phyloP scores from a whole-genome alignment of 2,888 invertebrate genomes.

The Drosophila mimetica region DNA sequence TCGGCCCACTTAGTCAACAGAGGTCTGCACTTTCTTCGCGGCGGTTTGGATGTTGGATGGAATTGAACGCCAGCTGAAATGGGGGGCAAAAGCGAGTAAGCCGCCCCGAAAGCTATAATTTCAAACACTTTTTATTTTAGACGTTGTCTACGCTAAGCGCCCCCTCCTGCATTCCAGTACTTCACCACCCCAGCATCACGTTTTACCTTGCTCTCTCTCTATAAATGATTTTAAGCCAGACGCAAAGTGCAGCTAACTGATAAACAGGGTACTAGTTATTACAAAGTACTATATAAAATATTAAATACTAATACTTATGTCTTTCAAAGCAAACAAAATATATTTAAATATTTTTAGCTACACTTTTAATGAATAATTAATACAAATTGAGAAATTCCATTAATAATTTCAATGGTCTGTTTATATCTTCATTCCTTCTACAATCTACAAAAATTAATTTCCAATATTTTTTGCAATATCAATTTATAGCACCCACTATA shows the following conservation, averaged over 20 bases:
- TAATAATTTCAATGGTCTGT: background rate
- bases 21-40: slow-evolving; percentile 29
- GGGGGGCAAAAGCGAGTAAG: slow-evolving; percentile 1
- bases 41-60: background rate
- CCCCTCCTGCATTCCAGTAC: background rate
- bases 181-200: background rate
- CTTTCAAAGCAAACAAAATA: too few relatives aligned
- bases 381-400: too few relatives aligned
- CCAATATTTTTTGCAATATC: background rate
- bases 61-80: background rate
- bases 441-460: background rate
- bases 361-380: too few relatives aligned
- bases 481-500: slow-evolving; percentile 49
- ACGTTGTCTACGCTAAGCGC: slow-evolving; percentile 12
- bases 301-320: too few relatives aligned
- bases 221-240: slow-evolving; percentile 43
- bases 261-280: slow-evolving; percentile 2
- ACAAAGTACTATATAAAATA: too few relatives aligned
- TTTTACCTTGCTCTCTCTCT: slow-evolving; percentile 19
- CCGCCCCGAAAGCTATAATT: slow-evolving; percentile 48
- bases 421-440: background rate
- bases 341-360: too few relatives aligned
- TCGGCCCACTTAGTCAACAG: slow-evolving; percentile 27
- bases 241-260: slow-evolving; percentile 17
- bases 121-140: slow-evolving; percentile 40